Conservation (phyloP, 2,797 vertebrate genomes). For the Enteromius anoplus region DNA sequence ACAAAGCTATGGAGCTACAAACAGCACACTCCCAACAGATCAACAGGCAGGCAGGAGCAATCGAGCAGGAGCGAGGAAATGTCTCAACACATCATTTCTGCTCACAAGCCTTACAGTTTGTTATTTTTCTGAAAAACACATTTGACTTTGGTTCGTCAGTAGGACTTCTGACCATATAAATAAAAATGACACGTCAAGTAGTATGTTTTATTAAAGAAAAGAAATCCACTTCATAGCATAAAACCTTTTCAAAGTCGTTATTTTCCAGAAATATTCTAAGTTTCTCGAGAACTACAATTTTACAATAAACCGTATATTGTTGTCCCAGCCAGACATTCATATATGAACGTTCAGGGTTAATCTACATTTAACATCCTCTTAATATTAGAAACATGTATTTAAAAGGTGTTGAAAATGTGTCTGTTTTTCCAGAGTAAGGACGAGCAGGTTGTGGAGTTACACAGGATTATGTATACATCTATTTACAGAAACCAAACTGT, state of each 20-base stretch:
- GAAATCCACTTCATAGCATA: not conserved
- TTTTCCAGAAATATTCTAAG: not conserved
- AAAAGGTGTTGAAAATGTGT: not conserved
- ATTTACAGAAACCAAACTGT: conserved; percentile 10
- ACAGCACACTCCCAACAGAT: no score
- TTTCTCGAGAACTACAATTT: conserved; percentile 16
- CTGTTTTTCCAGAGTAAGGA: not conserved
- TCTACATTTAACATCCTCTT: conserved; percentile 17
- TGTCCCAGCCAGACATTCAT: not conserved
- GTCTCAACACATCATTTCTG: conserved; percentile 8
- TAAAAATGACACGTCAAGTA: not conserved
- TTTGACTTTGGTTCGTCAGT: not conserved
- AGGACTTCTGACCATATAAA: not conserved
- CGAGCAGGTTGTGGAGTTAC: not conserved
- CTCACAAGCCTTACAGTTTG: conserved; percentile 2
- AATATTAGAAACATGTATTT: not conserved
- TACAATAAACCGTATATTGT: conserved; percentile 9
- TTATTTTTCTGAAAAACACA: conserved; percentile 13
- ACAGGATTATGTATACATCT: not conserved
- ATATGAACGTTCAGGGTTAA: not conserved
- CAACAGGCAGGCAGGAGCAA: no score
- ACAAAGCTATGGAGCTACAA: no score
- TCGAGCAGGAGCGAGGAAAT: no score
- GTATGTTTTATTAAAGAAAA: conserved; percentile 2
- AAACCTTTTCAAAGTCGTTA: not conserved